A percentile compares a stretch with the other conserved stretches of the same genome.
Conservation (phyloP, 2,797 vertebrate species). For the Merluccius polli region DNA sequence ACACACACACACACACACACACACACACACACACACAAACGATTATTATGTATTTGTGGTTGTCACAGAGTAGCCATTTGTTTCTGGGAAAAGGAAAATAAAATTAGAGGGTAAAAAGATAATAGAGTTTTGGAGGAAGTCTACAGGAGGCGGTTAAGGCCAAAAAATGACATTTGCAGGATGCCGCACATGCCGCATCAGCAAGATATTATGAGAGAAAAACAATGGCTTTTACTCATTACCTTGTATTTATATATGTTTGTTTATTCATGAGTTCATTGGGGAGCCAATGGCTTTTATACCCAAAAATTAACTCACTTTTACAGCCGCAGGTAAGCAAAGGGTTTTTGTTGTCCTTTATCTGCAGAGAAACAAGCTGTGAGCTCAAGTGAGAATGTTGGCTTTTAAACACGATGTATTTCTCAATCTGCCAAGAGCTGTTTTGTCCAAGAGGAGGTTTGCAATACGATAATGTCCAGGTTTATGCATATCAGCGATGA, state of each 20-base stretch:
- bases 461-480: background rate
- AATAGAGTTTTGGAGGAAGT: background rate
- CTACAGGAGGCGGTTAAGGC: constrained; percentile 30
- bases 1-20: constrained; percentile 9
- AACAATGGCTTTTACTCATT: background rate
- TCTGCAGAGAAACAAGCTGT: background rate
- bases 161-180: constrained; percentile 46
- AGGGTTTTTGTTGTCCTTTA: background rate
- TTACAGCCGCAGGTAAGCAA: background rate
- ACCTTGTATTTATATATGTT: background rate
- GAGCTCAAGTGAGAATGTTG: background rate
- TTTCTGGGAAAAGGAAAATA: background rate
- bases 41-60: background rate
- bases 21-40: background rate
- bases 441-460: background rate
- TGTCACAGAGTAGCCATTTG: background rate
- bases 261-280: constrained; percentile 1
- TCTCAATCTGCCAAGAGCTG: background rate
- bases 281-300: background rate
- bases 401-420: background rate
- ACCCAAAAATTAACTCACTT: background rate
- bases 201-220: constrained; percentile 26
- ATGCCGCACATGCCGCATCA: constrained; percentile 15
- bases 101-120: background rate
- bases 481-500: background rate